Evolutionary conservation across 2,888 invertebrate genomes (phyloP).

Genomic region (Lamproptera curius): DNA sequence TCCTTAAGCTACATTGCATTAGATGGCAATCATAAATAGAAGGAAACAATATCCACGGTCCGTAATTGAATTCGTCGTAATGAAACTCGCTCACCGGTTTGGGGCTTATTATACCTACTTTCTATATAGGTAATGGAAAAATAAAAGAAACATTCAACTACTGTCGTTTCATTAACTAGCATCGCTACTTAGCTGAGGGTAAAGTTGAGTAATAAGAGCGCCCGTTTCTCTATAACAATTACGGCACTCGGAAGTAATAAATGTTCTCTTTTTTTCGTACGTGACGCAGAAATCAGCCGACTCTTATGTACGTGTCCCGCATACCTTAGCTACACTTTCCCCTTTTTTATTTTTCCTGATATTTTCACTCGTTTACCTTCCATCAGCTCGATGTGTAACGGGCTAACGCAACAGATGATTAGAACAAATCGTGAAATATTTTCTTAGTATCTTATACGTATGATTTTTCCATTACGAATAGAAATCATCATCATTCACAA

Average conservation of each 20-base stretch:
- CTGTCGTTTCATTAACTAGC: constrained; percentile 39
- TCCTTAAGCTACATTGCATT: constrained; percentile 4
- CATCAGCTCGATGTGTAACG: constrained; percentile 14
- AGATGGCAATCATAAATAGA: constrained; percentile 9
- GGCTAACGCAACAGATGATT: constrained; percentile 12
- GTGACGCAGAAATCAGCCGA: constrained; percentile 64
- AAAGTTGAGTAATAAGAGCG: constrained; percentile 63
- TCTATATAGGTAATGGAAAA: constrained; percentile 20
- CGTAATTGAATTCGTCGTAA: constrained; percentile 15
- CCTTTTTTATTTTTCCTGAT: constrained; percentile 45
- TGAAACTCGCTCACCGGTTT: constrained; percentile 14
- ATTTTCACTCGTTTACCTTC: constrained; percentile 27
- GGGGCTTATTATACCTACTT: constrained; percentile 9
- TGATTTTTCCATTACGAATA: too few relatives aligned
- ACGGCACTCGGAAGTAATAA: constrained; percentile 67
- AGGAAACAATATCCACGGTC: constrained; percentile 13
- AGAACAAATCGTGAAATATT: constrained; percentile 11
- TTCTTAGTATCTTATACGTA: too few relatives aligned
- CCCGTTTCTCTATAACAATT: constrained; percentile 69
- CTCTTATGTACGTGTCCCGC: constrained; percentile 61
- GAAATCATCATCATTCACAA: too few relatives aligned
- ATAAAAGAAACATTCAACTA: constrained; percentile 30
- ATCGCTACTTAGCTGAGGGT: constrained; percentile 42
- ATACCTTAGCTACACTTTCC: constrained; percentile 47
- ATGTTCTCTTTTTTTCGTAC: constrained; percentile 66